Percentiles rank a stretch among this genome's conserved stretches.
Conservation (phyloP, 2,888 invertebrate species). For the Dolichomitus sp. region DNA sequence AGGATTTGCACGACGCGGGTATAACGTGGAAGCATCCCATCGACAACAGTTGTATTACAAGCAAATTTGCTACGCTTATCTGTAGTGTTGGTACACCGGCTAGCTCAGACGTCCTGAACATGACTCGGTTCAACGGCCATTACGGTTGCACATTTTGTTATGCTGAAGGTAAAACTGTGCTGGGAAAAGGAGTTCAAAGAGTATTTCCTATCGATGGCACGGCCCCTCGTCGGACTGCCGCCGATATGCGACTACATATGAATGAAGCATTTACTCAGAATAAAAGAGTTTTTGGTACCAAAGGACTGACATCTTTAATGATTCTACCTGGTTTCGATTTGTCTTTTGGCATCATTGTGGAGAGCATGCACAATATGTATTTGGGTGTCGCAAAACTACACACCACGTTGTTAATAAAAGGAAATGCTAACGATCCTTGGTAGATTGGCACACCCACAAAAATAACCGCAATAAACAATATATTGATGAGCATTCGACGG, state of each 20-base stretch:
- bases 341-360: constrained; percentile 22
- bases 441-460: constrained; percentile 45
- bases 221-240: constrained; percentile 17
- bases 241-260: constrained; percentile 18
- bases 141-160: constrained; percentile 29
- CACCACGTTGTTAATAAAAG: constrained; percentile 13
- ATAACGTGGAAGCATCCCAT: constrained; percentile 19
- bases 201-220: not conserved
- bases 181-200: not conserved
- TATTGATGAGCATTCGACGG: constrained; percentile 2
- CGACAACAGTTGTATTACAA: not conserved
- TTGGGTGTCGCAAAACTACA: constrained; percentile 36
- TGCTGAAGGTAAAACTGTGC: not conserved
- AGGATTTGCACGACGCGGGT: constrained; percentile 15
- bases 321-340: constrained; percentile 38
- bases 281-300: not conserved
- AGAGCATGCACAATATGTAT: constrained; percentile 46
- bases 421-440: not conserved
- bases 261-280: not conserved
- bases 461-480: not conserved
- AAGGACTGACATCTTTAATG: constrained; percentile 12
- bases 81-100: not conserved
- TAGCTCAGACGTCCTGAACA: not conserved
- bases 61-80: not conserved
- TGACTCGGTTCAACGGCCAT: not conserved